Evolutionary conservation across 2,113 vertebrate species (phyloP), one percentile per base, ranked within the genome.

Genomic region (Microcebus lehilahytsara): DNA sequence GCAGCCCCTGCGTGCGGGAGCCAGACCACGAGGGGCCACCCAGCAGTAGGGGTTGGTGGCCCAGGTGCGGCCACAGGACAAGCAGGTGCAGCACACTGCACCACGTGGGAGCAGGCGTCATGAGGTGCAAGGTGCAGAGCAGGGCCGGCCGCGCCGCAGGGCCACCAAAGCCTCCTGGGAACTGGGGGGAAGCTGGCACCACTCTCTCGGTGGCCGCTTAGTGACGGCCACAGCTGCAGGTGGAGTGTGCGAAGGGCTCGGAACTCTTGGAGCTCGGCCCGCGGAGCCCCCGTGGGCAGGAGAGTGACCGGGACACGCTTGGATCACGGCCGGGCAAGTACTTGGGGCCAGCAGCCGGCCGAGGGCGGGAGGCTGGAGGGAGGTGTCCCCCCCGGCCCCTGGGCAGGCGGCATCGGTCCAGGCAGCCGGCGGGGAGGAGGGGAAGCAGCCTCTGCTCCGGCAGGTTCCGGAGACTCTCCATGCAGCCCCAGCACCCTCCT

Each of bases 391-490:
- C 27, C 40, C 71, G 20, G 12, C 3, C 22, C 34, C 71, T 27
- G 71, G 2, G 16, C 1, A 25, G 16, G 25, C 14, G 49, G 53
- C 8, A 0, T 5, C 16, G 14, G 2, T 17, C 9, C 10, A 1
- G 4, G 20, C 30, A 80, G 40, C 83, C 11, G 3, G 42, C 3
- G 16, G 11, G n/a, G 23, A 9, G 51, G 27, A 58, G 74, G 34
- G 66, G 71, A 14, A 40, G 2, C 71, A 1, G 40, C 64, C 20
- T 30, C 72, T 32, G 9, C 23, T 14, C 16, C 20, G 3, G 34
- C 60, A 1, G 5, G 22, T 13, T 58, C 32, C 58, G 1, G 10
- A 49, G 40, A 51, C 23, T 32, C 12, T 0, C 0, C 6, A 62
- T 74, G 62, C 69, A 17, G 64, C 75, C 69, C 9, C 25, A 56